These are phyloP conservation scores for Apostichopus japonicus DNA, from an alignment of 35 echinoderm and acorn worm genomes.

Conservation along the genomic window DNA sequence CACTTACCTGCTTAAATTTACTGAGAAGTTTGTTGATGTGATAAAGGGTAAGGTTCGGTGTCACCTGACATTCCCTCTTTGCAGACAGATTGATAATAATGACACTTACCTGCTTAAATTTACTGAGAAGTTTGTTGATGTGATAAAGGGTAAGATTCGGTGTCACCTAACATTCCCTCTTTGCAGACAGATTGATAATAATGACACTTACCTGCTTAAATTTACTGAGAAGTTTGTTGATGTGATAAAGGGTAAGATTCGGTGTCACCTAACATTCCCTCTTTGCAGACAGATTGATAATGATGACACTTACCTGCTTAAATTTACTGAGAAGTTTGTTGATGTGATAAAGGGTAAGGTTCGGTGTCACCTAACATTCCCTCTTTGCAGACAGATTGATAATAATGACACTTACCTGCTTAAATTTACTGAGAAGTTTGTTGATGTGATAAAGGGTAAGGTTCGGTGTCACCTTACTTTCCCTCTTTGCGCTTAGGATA, in stretches of 20 bases:
- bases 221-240: slow-evolving; percentile 86
- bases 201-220: slow-evolving; percentile 74
- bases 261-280: slow-evolving; percentile 73
- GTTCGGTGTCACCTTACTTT: slow-evolving; percentile 68
- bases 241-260: slow-evolving; percentile 73
- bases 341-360: slow-evolving; percentile 78
- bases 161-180: slow-evolving; percentile 74
- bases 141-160: slow-evolving; percentile 78
- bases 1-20: slow-evolving; percentile 84
- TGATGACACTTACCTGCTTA: slow-evolving; percentile 69
- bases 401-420: slow-evolving; percentile 60
- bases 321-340: slow-evolving; percentile 85
- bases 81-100: background rate
- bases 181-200: slow-evolving; percentile 7
- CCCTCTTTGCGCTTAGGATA: slow-evolving; percentile 76
- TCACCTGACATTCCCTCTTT: slow-evolving; percentile 76
- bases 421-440: slow-evolving; percentile 85
- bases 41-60: slow-evolving; percentile 71
- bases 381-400: slow-evolving; percentile 50
- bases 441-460: slow-evolving; percentile 84
- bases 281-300: background rate
- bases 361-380: slow-evolving; percentile 70
- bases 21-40: slow-evolving; percentile 87
- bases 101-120: slow-evolving; percentile 79
- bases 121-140: slow-evolving; percentile 85